These are phyloP conservation scores for Sinotaia quadrata DNA, from an alignment of 2,888 invertebrate species.

Conservation along the genomic window DNA sequence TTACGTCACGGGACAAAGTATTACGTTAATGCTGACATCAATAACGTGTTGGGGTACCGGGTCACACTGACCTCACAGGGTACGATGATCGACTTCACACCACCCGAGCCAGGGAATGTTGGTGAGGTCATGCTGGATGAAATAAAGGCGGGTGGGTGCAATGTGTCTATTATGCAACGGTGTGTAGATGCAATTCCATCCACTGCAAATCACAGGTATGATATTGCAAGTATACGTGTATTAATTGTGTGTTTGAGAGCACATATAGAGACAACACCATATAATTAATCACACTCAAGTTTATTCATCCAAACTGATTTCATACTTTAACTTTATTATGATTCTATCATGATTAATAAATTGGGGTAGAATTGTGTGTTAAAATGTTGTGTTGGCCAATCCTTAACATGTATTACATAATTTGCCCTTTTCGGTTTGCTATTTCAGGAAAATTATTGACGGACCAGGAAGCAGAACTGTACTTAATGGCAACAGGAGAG, in stretches of 20 bases:
- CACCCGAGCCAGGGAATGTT: neutral
- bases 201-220: neutral
- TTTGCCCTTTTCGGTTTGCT: neutral
- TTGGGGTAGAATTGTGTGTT: too few species aligned
- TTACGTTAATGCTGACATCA: conserved; percentile 13
- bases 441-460: conserved; percentile 49
- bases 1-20: conserved; percentile 12
- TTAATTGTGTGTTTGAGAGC: too few species aligned
- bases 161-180: neutral
- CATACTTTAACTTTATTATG: too few species aligned
- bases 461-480: conserved; percentile 49
- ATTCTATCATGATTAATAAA: too few species aligned
- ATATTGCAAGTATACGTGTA: too few species aligned
- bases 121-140: neutral
- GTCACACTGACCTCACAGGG: conserved; percentile 4
- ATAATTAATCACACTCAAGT: too few species aligned
- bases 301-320: too few species aligned
- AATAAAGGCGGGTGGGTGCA: neutral
- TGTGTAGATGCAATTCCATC: neutral
- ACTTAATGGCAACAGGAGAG: conserved; percentile 53
- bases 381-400: too few species aligned
- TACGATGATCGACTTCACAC: neutral
- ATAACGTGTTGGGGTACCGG: conserved; percentile 12
- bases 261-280: too few species aligned
- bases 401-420: too few species aligned